Base-by-base conservation (phyloP, 1,140 invertebrate species). In the Drosophila serrata region DNA sequence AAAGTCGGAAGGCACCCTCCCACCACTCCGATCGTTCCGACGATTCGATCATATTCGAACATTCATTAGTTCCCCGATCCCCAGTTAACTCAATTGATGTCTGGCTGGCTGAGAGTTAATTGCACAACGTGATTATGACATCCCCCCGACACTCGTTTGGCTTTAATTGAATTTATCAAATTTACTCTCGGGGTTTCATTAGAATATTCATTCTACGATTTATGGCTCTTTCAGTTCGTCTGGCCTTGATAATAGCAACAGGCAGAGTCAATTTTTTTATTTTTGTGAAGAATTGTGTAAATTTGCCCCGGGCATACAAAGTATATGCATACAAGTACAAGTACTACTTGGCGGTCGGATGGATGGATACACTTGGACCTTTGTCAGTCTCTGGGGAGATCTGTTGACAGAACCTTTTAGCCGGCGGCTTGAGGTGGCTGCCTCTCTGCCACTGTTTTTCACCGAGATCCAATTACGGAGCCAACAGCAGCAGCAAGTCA, bases 231-330 rank as follows among this genome's bases (percentile, higher is more conserved):
- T 48, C 43, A 35, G 15, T 22, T 35, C 43, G 31, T 33, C 69
- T 74, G 37, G 42, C 40, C 76, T 69, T 75, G 69, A 37, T 40
- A 42, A 37, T 40, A 42, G 37, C 19, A 53, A 22, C 27, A 31
- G 6, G 2, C 51, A 55, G 5, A 53, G 45, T 51, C 37, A 53
- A 46, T 58, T 46, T 75, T 81, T 69, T 62, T 24, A 24, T 24
- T 24, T 22, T 11, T 12, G 46, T 7, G 37, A 64, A 63, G 82
- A 65, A 58, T 69, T 86, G 80, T 70, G 78, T 82, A 85, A 86
- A 85, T 86, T 86, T 69, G 75, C 46, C 61, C 37, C 40, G 7
- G 19, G 45, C 58, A 43, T 13, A 62, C 49, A 68, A 4, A 22
- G 24, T n/a, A n/a, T 61, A 13, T 43, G 48, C 62, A 67, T 57